phyloP scores from a whole-genome alignment of 2,888 invertebrate genomes.

The Eilema sororculum region DNA sequence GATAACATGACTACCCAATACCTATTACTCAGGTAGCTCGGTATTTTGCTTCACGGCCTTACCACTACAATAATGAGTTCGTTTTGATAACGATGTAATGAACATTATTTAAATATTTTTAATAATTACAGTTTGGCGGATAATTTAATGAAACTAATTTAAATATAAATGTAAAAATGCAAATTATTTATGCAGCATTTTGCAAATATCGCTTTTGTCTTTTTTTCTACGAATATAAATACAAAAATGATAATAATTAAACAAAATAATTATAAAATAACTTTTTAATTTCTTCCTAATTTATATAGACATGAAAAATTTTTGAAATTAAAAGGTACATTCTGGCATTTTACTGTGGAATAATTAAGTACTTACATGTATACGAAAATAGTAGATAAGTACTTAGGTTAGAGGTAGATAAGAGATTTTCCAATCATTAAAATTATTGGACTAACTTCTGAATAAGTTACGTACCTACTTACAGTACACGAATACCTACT shows the following conservation, averaged over 20 bases:
- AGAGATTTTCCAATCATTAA: not conserved
- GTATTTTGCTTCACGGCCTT: not conserved
- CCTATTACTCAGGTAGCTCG: not conserved
- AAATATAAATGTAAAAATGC: not conserved
- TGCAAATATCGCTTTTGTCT: not conserved
- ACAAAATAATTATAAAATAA: not conserved
- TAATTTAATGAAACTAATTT: constrained; percentile 4
- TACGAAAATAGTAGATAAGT: not conserved
- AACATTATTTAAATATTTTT: not conserved
- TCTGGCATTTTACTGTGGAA: not conserved
- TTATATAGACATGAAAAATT: not conserved
- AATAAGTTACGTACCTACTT: too few relatives aligned
- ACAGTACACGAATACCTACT: too few relatives aligned
- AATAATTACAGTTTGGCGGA: not conserved
- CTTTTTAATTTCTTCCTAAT: not conserved
- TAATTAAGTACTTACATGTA: not conserved
- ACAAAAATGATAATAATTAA: not conserved
- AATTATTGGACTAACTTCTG: too few relatives aligned
- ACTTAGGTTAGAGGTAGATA: not conserved
- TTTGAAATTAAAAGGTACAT: not conserved
- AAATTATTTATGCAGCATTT: not conserved
- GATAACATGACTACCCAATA: not conserved
- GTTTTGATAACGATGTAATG: constrained; percentile 4
- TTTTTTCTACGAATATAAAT: not conserved
- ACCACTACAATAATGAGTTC: not conserved